Conservation (phyloP, 2,888 invertebrate species). For the Caenorhabditis uteleia region DNA sequence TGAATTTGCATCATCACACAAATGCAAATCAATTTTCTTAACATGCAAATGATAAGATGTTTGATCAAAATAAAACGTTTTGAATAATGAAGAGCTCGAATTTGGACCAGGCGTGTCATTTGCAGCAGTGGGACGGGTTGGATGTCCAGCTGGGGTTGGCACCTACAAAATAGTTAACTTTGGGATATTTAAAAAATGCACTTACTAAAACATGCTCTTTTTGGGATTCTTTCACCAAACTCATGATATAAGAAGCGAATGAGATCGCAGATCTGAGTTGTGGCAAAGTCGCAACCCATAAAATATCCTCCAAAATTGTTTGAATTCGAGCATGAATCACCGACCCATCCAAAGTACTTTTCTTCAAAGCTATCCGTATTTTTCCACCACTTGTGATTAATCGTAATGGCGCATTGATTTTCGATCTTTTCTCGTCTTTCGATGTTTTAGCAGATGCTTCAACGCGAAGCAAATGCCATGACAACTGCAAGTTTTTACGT, state of each 20-base stretch:
- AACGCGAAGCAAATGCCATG: conserved; percentile 89
- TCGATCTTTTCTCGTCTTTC: conserved; percentile 44
- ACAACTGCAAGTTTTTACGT: conserved; percentile 72
- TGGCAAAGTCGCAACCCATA: conserved; percentile 80
- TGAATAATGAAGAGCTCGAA: conserved; percentile 76
- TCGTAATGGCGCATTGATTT: conserved; percentile 78
- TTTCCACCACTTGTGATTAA: conserved; percentile 91
- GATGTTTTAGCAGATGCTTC: conserved; percentile 53
- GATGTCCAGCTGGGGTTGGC: conserved; percentile 7
- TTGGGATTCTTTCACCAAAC: conserved; percentile 79
- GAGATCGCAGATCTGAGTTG: conserved; percentile 73
- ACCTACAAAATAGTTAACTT: conserved; percentile 4
- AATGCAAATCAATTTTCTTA: conserved; percentile 89
- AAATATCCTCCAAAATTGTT: conserved; percentile 89
- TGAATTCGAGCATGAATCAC: conserved; percentile 89
- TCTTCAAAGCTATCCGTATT: conserved; percentile 93
- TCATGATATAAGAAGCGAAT: conserved; percentile 84
- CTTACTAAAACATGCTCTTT: conserved; percentile 24
- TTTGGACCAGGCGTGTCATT: conserved; percentile 7
- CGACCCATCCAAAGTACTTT: conserved; percentile 83
- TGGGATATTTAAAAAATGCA: background rate
- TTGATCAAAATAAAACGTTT: conserved; percentile 88
- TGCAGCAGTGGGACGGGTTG: background rate
- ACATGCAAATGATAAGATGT: conserved; percentile 90
- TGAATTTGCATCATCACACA: conserved; percentile 82